Base-by-base conservation (phyloP, 1,140 invertebrate genomes). In the Scaptomyza montana region DNA sequence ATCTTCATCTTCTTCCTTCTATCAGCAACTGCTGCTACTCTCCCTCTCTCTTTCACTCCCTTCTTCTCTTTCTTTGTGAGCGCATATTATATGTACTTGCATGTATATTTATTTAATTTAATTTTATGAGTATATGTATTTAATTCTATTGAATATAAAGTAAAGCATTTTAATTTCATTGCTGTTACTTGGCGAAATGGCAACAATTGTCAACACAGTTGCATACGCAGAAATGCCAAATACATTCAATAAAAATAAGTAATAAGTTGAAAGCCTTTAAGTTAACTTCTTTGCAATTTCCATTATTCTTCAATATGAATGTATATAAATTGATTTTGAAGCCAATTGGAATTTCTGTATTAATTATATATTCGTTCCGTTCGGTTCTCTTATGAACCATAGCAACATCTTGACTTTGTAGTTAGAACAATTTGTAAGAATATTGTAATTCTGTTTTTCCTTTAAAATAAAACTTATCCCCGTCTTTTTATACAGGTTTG, bases 101-200 rank as follows among this genome's bases (percentile, higher is more conserved):
- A 46, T 59, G 21, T 21, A n/a, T 16, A 16, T 16, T 16, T 16
- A 16, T 16, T 16, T 16, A 16, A 16, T 16, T 16, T 16, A 16
- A 16, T 16, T 16, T 16, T 16, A 16, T 16, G 16, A 16, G 16
- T 16, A 16, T 1, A 16, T 16, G 16, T 16, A 16, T 16, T 16
- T 16, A 16, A 16, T 16, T 25, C 21, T 25, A 25, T 47, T 59
- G 56, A 59, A 47, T 33, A 28, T 33, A 41, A 64, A 50, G 21
- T 30, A 8, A 75, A 47, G 53, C 71, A 84, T 79, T 84, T 79
- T 73, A 75, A 76, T 73, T 79, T 67, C 51, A 79, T 79, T 84
- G 63, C 79, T 84, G 70, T 69, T 69, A 65, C 73, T 77, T 53
- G 60, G 51, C 43, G 73, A 59, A 76, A 60, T 66, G 46, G 50